These are phyloP conservation scores for Rhynchonycteris naso DNA, from an alignment of 2,797 vertebrate species.

Conservation along the genomic window DNA sequence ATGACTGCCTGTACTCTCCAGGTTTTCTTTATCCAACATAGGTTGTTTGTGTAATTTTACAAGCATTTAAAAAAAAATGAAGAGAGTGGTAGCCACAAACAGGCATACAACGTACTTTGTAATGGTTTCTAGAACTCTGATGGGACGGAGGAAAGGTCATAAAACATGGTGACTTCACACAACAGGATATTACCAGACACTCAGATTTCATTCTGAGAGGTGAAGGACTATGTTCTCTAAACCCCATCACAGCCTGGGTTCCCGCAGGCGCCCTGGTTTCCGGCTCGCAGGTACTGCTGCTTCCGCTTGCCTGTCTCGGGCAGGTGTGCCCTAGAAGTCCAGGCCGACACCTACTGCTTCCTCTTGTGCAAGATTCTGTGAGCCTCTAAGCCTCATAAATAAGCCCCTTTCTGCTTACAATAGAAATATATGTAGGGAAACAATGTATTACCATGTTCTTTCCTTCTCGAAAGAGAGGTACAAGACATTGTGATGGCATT, in stretches of 20 bases:
- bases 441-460: not conserved
- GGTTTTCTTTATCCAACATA: not conserved
- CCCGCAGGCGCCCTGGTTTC: not conserved
- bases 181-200: too few relatives aligned
- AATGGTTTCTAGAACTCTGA: not conserved
- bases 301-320: not conserved
- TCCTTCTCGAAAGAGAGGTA: not conserved
- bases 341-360: not conserved
- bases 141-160: too few relatives aligned
- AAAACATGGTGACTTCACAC: not conserved
- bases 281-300: not conserved
- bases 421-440: rapidly evolving
- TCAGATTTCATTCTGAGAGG: not conserved
- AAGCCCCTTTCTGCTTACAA: not conserved
- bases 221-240: not conserved
- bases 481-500: not conserved
- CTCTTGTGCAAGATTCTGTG: not conserved
- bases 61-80: not conserved
- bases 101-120: not conserved
- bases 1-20: not conserved
- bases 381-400: not conserved
- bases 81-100: not conserved
- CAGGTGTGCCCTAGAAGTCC: not conserved
- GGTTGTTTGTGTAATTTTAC: not conserved
- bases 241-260: not conserved